phyloP scores from a whole-genome alignment of 2,888 invertebrate species.

The Melinaea marsaeus region DNA sequence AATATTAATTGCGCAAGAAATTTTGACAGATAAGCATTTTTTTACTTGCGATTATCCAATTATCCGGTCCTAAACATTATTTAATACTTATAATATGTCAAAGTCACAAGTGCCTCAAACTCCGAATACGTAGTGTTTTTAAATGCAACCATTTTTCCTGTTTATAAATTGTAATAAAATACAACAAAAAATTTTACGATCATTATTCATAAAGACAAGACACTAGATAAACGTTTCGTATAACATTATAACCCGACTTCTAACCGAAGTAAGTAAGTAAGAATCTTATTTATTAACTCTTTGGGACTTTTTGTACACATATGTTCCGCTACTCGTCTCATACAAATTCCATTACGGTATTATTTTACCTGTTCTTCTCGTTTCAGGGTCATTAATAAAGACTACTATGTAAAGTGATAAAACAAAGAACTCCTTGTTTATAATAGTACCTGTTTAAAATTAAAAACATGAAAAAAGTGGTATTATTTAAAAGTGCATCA shows the following conservation, averaged over 20 bases:
- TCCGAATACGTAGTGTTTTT: too few species aligned
- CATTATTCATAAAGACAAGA: too few species aligned
- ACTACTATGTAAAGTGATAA: slow-evolving; percentile 35
- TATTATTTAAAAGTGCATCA: slow-evolving; percentile 62
- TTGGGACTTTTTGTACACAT: not conserved
- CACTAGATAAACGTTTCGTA: not conserved
- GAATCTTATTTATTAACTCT: not conserved
- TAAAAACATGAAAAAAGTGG: slow-evolving; percentile 60
- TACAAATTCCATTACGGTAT: slow-evolving; percentile 37
- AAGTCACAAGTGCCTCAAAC: too few species aligned
- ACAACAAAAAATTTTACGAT: too few species aligned
- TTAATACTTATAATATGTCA: too few species aligned
- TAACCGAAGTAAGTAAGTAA: not conserved
- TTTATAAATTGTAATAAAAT: too few species aligned
- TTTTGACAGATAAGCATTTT: too few species aligned
- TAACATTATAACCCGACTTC: not conserved
- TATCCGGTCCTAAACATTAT: too few species aligned
- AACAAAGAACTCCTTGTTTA: slow-evolving; percentile 32
- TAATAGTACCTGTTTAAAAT: slow-evolving; percentile 16
- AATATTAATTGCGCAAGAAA: too few species aligned
- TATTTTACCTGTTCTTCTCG: slow-evolving; percentile 42
- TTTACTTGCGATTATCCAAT: too few species aligned
- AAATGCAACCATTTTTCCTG: too few species aligned
- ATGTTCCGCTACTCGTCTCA: slow-evolving; percentile 11
- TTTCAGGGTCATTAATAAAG: slow-evolving; percentile 46